Conservation (phyloP, 2,888 invertebrate genomes). For the Caradrina kadenii region DNA sequence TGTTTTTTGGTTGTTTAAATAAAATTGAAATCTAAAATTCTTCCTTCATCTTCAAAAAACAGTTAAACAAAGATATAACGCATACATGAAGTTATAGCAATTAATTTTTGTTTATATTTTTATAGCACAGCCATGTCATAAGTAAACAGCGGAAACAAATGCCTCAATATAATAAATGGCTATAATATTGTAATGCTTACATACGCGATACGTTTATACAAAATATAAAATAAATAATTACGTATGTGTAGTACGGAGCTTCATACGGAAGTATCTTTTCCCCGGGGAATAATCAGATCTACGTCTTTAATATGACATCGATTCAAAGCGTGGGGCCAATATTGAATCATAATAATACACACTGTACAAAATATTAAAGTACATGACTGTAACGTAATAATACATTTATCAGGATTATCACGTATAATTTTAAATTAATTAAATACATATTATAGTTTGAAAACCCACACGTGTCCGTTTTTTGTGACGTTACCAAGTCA, state of each 20-base stretch:
- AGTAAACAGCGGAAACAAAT: conserved; percentile 26
- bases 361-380: too few relatives aligned
- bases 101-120: not conserved
- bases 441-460: conserved; percentile 2
- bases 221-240: conserved; percentile 29
- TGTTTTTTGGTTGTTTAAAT: too few relatives aligned
- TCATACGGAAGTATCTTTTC: conserved; percentile 50
- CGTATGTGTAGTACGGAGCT: conserved; percentile 29
- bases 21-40: too few relatives aligned
- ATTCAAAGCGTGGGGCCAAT: conserved; percentile 21
- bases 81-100: not conserved
- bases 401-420: too few relatives aligned
- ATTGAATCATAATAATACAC: conserved; percentile 12
- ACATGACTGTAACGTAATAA: too few relatives aligned
- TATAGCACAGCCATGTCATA: not conserved
- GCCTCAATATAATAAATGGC: conserved; percentile 25
- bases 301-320: conserved; percentile 29
- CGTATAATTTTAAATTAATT: too few relatives aligned
- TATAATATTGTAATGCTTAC: conserved; percentile 37
- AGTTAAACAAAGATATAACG: too few relatives aligned
- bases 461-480: conserved; percentile 6
- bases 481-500: conserved; percentile 15
- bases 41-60: too few relatives aligned
- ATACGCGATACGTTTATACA: conserved; percentile 35
- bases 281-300: conserved; percentile 48